Conservation (phyloP, 2,888 invertebrate species). For the Acanthoscelides obtectus region DNA sequence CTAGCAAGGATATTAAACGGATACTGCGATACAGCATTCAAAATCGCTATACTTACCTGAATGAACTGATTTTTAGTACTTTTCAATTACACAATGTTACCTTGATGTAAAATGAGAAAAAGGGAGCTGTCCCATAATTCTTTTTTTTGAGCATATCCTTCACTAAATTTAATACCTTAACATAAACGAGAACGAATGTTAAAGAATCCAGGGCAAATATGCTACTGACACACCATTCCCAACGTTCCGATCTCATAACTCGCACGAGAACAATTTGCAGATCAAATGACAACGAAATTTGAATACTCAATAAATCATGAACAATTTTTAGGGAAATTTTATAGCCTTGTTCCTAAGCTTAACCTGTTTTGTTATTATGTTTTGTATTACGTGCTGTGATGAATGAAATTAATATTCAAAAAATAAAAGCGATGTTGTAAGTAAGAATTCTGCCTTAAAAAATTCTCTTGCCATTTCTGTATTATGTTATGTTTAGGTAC, state of each 20-base stretch:
- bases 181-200: too few species aligned
- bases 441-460: constrained; percentile 41
- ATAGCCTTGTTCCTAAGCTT: constrained; percentile 43
- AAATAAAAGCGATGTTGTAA: constrained; percentile 32
- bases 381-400: constrained; percentile 47
- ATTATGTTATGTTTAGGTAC: constrained; percentile 40
- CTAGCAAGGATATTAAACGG: too few species aligned
- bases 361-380: constrained; percentile 39
- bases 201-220: too few species aligned
- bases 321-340: constrained; percentile 8
- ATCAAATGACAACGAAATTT: neutral
- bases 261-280: neutral
- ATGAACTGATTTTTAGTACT: too few species aligned
- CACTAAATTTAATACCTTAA: too few species aligned
- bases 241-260: neutral
- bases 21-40: too few species aligned
- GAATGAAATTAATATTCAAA: constrained; percentile 40
- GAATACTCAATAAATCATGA: neutral
- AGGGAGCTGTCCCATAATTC: too few species aligned
- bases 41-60: too few species aligned
- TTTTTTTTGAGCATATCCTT: too few species aligned
- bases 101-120: too few species aligned
- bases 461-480: constrained; percentile 50
- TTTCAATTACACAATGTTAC: too few species aligned
- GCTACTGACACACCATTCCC: neutral